phyloP scores from a whole-genome alignment of 37 sponge, comb jelly and placozoan genomes.

The Theonella swinhoei region DNA sequence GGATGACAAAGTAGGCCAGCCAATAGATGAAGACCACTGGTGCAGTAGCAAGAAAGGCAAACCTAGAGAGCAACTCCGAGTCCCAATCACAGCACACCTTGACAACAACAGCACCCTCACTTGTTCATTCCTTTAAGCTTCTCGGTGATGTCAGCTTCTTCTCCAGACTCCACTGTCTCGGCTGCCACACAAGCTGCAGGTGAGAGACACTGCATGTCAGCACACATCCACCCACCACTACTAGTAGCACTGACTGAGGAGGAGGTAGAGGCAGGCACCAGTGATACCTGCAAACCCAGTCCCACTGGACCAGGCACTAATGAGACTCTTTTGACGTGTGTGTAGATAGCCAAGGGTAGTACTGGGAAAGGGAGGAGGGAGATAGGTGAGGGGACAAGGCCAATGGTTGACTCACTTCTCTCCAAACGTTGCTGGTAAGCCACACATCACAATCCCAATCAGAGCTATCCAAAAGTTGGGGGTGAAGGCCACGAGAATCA shows the following conservation, averaged over 20 bases:
- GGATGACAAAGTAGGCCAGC: constrained; percentile 48
- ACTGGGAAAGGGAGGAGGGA: neutral
- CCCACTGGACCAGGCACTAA: constrained; percentile 75
- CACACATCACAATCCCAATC: constrained; percentile 26
- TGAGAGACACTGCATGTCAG: neutral
- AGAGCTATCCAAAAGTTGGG: constrained; percentile 50
- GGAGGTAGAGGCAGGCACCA: constrained; percentile 63
- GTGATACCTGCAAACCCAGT: constrained; percentile 76
- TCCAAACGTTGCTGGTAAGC: constrained; percentile 32
- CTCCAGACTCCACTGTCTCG: neutral
- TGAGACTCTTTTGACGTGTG: constrained; percentile 8
- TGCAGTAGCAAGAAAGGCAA: constrained; percentile 16
- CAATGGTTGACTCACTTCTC: constrained; percentile 26
- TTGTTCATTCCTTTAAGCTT: constrained; percentile 26
- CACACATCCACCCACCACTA: too few relatives aligned
- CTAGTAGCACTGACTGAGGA: constrained; percentile 22
- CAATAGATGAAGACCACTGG: constrained; percentile 44
- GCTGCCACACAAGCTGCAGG: constrained; percentile 22
- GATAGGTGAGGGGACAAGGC: neutral
- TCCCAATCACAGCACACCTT: too few relatives aligned
- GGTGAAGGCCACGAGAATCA: constrained; percentile 41
- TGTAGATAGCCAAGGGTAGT: constrained; percentile 42
- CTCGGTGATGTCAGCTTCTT: neutral
- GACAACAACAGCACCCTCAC: too few relatives aligned
- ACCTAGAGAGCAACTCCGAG: neutral